Conservation (phyloP, 2,888 invertebrate species). For the Hermaeophaga mercurialis region DNA sequence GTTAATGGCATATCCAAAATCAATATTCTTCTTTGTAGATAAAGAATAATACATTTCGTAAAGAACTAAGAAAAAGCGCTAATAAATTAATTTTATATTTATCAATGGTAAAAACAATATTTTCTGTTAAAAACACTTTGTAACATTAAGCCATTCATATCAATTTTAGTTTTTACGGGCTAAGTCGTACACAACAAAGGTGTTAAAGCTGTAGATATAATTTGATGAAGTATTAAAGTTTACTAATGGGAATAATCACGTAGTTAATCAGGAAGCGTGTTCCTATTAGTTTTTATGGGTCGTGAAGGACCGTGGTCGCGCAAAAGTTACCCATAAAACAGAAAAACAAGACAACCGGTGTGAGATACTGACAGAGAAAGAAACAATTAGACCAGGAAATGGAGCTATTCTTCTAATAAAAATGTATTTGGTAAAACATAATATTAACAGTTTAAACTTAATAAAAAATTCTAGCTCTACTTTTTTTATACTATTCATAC, state of each 20-base stretch:
- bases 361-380: conserved; percentile 24
- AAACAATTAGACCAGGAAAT: conserved; percentile 19
- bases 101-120: too few species aligned
- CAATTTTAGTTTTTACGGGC: conserved; percentile 4
- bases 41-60: too few species aligned
- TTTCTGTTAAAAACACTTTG: too few species aligned
- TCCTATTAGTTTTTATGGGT: conserved; percentile 49
- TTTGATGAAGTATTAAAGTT: conserved; percentile 40
- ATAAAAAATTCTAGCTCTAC: too few species aligned
- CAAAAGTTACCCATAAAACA: conserved; percentile 44
- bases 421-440: too few species aligned
- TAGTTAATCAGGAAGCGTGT: conserved; percentile 47
- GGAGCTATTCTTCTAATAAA: not conserved
- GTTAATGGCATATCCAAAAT: too few species aligned
- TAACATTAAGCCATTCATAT: not conserved
- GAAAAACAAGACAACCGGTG: conserved; percentile 38
- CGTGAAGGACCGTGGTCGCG: conserved; percentile 43
- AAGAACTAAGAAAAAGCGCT: too few species aligned
- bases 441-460: too few species aligned
- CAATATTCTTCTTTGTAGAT: too few species aligned
- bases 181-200: not conserved
- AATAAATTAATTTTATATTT: too few species aligned
- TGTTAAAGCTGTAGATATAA: conserved; percentile 27
- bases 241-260: conserved; percentile 46
- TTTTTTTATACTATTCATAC: too few species aligned